Evolutionary conservation across 2,797 vertebrate species (phyloP), one percentile per base, ranked within the genome.

Genomic region (Microctenopoma stevenorrisi): DNA sequence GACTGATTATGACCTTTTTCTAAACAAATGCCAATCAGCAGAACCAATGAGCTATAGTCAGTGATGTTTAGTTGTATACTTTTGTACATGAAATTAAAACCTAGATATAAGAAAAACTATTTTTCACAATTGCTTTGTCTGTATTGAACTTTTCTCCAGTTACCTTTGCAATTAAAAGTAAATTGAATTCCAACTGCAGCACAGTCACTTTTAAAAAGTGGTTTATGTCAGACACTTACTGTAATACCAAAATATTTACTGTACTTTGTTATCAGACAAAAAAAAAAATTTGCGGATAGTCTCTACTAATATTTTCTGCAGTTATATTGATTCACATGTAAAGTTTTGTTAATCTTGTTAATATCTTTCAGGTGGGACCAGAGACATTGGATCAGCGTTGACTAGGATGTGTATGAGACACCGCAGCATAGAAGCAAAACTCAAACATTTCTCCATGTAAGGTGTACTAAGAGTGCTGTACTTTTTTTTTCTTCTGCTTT

Each of bases 371-470:
- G 95, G 95, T 64, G 95, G 94, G 26, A 95, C 95, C 65, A 92
- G 91, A 84, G 95, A 96, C 81, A 96, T 96, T 14, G 95, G 95
- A 35, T 95, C 95, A 16, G 94, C 94, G 0, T 79, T 96, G 74
- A 96, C 95, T 76, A 90, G 94, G 82, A 95, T 96, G 94, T 96
- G 95, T 62, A 93, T 96, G 94, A 92, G 95, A 78, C 95, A 96
- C 85, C 91, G 94, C 68, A 94, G 94, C 88, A 95, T 96, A 25
- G 95, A 96, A 74, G 86, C 94, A 33, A 93, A 94, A 78, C 93
- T 96, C 71, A 94, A 93, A 44, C 93, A 94, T 61, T 94, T 96
- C 74, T 95, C 95, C 22, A 88, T 77, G 95, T 96, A 92, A 94
- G 90, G 1, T 64, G 37, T 16, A 48, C 42, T 49, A 15, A 25